These are phyloP conservation scores for Leptocoma aspasia DNA, from an alignment of 2,113 vertebrate species.

Conservation along the genomic window DNA sequence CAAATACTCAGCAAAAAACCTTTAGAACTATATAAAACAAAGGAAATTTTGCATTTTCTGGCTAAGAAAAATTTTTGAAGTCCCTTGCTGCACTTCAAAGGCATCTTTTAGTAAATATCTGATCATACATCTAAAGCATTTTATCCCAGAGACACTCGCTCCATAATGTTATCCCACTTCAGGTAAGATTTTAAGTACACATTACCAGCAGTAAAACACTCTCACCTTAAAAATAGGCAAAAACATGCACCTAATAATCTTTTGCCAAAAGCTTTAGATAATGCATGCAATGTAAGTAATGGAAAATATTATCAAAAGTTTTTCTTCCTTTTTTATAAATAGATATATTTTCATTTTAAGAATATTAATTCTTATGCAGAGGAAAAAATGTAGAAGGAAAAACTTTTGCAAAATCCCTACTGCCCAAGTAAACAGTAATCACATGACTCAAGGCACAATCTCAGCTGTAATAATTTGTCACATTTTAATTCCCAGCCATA, in stretches of 20 bases:
- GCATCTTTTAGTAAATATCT: background rate
- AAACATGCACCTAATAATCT: background rate
- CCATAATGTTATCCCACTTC: background rate
- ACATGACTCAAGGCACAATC: background rate
- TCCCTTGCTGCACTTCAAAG: background rate
- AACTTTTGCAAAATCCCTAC: background rate
- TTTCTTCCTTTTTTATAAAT: background rate
- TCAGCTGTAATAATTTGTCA: background rate
- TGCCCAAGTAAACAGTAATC: background rate
- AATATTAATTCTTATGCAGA: background rate
- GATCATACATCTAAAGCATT: background rate
- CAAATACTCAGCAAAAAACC: fast-evolving
- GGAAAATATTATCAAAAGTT: background rate
- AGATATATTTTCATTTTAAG: background rate
- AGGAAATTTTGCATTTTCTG: background rate
- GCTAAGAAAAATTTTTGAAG: background rate
- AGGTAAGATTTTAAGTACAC: background rate
- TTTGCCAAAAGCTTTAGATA: background rate
- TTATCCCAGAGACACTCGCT: background rate
- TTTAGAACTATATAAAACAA: background rate
- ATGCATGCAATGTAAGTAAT: background rate
- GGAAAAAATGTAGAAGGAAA: background rate
- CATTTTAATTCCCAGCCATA: background rate
- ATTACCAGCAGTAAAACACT: background rate
- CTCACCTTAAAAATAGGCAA: background rate